phyloP scores from a whole-genome alignment of 2,113 vertebrate genomes.

The Puntigrus tetrazona region DNA sequence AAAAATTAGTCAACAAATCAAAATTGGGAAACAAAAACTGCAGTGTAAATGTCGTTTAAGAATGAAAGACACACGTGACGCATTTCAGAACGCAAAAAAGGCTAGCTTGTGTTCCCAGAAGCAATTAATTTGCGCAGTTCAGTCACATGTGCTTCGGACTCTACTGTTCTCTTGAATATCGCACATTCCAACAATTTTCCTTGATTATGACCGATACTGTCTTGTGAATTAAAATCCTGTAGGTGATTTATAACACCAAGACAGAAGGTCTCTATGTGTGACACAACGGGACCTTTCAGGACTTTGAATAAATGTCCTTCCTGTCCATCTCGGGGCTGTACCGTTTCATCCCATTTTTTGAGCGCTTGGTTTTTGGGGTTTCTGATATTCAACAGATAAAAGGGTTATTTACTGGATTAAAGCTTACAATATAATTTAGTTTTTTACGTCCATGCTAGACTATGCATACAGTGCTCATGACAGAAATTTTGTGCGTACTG shows the following conservation, averaged over 20 bases:
- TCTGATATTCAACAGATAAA: too few species aligned
- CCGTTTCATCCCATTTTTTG: not conserved
- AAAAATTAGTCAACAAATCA: not conserved
- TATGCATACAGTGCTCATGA: too few species aligned
- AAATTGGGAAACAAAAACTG: too few species aligned
- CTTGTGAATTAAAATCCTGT: not conserved
- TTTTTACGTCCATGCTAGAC: too few species aligned
- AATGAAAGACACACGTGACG: not conserved
- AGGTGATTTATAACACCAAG: not conserved
- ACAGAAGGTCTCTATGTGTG: not conserved
- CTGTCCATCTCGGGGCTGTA: not conserved
- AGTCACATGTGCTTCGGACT: not conserved
- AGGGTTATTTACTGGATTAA: too few species aligned
- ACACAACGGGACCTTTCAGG: not conserved
- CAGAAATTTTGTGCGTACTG: too few species aligned
- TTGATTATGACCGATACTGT: not conserved
- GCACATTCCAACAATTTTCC: not conserved
- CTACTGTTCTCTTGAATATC: not conserved
- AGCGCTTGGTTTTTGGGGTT: too few species aligned
- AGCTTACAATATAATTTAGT: too few species aligned
- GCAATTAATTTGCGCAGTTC: not conserved
- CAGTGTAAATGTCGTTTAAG: not conserved
- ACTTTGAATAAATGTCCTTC: not conserved
- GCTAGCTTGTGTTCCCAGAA: not conserved
- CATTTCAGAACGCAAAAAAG: not conserved